A percentile compares a stretch with the other conserved stretches of the same genome.
These are phyloP conservation scores for Drosophila arizonae DNA, from an alignment of 1,140 invertebrate genomes.

Conservation along the genomic window DNA sequence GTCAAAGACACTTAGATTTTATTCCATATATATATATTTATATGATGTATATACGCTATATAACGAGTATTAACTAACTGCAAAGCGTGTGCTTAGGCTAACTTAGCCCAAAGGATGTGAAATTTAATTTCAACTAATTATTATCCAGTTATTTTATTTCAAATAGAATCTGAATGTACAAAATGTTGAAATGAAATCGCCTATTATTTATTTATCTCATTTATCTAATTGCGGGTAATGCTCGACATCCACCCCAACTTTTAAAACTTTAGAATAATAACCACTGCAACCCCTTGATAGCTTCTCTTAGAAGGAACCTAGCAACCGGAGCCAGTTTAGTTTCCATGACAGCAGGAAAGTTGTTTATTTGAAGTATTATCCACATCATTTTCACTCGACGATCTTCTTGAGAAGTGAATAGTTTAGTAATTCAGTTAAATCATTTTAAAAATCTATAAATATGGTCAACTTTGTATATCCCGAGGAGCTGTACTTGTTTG, in stretches of 20 bases:
- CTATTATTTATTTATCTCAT: no score
- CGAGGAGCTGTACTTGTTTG: slow-evolving; percentile 75
- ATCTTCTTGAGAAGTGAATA: slow-evolving; percentile 5
- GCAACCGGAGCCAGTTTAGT: slow-evolving; percentile 40
- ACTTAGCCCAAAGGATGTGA: neutral
- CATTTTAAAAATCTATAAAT: neutral
- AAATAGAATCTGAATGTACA: slow-evolving; percentile 46
- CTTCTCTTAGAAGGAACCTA: slow-evolving; percentile 12
- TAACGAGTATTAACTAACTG: slow-evolving; percentile 18
- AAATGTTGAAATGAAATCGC: slow-evolving; percentile 2
- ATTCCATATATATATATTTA: slow-evolving; percentile 13
- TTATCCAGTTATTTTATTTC: slow-evolving; percentile 4
- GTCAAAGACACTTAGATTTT: slow-evolving; percentile 7
- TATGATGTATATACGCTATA: slow-evolving; percentile 18
- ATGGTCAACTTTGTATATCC: slow-evolving; percentile 78
- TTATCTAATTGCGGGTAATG: no score
- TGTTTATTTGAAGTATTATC: slow-evolving; percentile 21
- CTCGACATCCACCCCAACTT: no score
- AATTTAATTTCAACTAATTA: neutral
- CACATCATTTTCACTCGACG: slow-evolving; percentile 6
- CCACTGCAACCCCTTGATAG: neutral
- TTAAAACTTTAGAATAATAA: neutral
- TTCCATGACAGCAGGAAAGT: slow-evolving; percentile 44
- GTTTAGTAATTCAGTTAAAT: neutral
- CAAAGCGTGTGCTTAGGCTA: neutral